These are phyloP conservation scores for Camponotus vicinus DNA, from an alignment of 1,140 invertebrate genomes.

Conservation along the genomic window DNA sequence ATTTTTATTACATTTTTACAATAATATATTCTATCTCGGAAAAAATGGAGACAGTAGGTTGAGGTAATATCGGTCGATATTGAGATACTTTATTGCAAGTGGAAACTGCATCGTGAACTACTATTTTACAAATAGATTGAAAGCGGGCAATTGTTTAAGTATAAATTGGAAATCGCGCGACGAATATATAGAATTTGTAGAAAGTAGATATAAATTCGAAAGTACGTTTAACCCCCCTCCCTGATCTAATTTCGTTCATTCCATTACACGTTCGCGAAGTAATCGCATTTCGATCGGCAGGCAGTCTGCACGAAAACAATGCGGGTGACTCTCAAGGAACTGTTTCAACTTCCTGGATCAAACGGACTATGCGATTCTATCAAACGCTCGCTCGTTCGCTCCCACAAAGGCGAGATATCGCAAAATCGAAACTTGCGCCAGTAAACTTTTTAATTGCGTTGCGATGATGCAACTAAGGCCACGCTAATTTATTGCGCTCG, in stretches of 20 bases:
- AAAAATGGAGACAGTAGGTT: not conserved
- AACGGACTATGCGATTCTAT: slow-evolving; percentile 55
- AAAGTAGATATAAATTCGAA: slow-evolving; percentile 51
- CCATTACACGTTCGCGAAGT: slow-evolving; percentile 46
- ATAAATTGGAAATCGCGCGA: slow-evolving; percentile 39
- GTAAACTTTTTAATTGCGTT: slow-evolving; percentile 61
- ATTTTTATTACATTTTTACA: too few relatives aligned
- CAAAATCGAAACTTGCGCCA: slow-evolving; percentile 45
- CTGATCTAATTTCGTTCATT: slow-evolving; percentile 60
- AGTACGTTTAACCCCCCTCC: slow-evolving; percentile 26
- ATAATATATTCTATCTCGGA: not conserved
- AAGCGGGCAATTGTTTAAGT: slow-evolving; percentile 44
- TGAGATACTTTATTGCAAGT: not conserved
- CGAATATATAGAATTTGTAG: slow-evolving; percentile 20
- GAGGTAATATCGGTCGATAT: not conserved
- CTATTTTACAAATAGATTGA: slow-evolving; percentile 22
- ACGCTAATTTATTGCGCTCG: slow-evolving; percentile 38
- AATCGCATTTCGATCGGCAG: slow-evolving; percentile 33
- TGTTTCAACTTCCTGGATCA: slow-evolving; percentile 52
- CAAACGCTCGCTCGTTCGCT: slow-evolving; percentile 37
- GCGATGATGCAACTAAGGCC: slow-evolving; percentile 13
- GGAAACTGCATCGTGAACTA: not conserved
- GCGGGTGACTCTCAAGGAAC: slow-evolving; percentile 56
- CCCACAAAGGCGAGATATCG: slow-evolving; percentile 46
- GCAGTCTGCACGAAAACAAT: slow-evolving; percentile 43